Evolutionary conservation across 2,888 invertebrate genomes (phyloP).

Genomic region (Philopedon plagiatum): DNA sequence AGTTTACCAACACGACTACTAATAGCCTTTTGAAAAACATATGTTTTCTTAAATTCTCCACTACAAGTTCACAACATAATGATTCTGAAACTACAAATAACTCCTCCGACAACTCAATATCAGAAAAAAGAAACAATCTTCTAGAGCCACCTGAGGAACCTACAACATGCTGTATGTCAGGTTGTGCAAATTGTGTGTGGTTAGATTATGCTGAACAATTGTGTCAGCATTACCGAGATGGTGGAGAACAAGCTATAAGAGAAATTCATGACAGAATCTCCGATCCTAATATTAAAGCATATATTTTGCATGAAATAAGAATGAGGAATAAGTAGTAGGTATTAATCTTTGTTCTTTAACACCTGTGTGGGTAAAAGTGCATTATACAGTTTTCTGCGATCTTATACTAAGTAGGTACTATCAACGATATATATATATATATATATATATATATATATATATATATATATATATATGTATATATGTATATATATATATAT

Average conservation of each 20-base stretch:
- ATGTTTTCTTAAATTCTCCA: not conserved
- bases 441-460: too few relatives aligned
- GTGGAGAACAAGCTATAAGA: slow-evolving; percentile 78
- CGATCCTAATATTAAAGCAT: slow-evolving; percentile 88
- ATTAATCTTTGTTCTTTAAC: not conserved
- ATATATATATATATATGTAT: too few relatives aligned
- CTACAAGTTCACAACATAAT: not conserved
- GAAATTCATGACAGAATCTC: slow-evolving; percentile 81
- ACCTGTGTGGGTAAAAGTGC: not conserved
- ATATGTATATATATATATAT: too few relatives aligned
- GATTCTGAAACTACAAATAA: not conserved
- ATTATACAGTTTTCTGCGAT: too few relatives aligned
- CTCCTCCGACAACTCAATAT: not conserved
- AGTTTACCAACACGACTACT: not conserved
- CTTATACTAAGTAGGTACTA: too few relatives aligned
- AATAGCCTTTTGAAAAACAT: not conserved
- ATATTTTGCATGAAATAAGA: slow-evolving; percentile 83
- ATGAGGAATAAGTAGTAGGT: slow-evolving; percentile 58
- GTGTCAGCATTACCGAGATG: slow-evolving; percentile 72
- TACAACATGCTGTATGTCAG: slow-evolving; percentile 91
- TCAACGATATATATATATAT: too few relatives aligned
- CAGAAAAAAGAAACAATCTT: not conserved
- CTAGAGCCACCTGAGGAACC: slow-evolving; percentile 71
- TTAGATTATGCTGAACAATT: slow-evolving; percentile 89
- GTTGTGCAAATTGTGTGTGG: slow-evolving; percentile 95